phyloP scores from a whole-genome alignment of 2,113 vertebrate genomes.

The Bos taurus region DNA sequence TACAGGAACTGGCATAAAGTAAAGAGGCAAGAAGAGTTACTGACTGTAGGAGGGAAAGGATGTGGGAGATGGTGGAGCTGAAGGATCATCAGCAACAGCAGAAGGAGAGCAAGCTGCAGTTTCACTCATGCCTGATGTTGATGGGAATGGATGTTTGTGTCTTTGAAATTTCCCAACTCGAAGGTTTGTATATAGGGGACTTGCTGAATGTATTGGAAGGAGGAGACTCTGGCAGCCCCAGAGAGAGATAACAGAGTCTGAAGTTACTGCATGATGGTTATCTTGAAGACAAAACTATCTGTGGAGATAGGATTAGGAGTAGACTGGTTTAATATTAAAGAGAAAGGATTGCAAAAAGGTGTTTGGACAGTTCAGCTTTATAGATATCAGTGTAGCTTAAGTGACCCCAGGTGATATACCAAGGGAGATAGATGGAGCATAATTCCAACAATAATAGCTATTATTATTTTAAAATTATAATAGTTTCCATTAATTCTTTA shows the following conservation, averaged over 20 bases:
- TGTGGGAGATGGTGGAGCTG: background rate
- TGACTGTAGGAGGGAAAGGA: background rate
- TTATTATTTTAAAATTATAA: slow-evolving; percentile 18
- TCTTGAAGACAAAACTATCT: background rate
- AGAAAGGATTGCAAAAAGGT: background rate
- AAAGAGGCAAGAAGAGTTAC: background rate
- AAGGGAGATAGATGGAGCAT: too few relatives aligned
- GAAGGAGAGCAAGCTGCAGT: background rate
- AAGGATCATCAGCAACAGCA: background rate
- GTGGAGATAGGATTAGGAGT: background rate
- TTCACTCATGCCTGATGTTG: background rate
- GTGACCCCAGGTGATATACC: background rate
- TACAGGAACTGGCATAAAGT: background rate
- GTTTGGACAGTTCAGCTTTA: background rate
- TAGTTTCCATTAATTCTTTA: background rate
- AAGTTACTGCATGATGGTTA: background rate
- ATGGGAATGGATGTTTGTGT: background rate
- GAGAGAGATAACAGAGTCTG: background rate
- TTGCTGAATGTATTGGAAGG: background rate
- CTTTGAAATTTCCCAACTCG: background rate
- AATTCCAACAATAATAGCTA: background rate
- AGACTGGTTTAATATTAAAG: background rate
- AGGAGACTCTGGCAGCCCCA: background rate
- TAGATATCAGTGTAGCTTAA: background rate
- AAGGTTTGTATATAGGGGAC: background rate